Percentiles rank a stretch among this genome's conserved stretches.
These are phyloP conservation scores for Drosophila maculinotata DNA, from an alignment of 2,888 invertebrate genomes.

Conservation along the genomic window DNA sequence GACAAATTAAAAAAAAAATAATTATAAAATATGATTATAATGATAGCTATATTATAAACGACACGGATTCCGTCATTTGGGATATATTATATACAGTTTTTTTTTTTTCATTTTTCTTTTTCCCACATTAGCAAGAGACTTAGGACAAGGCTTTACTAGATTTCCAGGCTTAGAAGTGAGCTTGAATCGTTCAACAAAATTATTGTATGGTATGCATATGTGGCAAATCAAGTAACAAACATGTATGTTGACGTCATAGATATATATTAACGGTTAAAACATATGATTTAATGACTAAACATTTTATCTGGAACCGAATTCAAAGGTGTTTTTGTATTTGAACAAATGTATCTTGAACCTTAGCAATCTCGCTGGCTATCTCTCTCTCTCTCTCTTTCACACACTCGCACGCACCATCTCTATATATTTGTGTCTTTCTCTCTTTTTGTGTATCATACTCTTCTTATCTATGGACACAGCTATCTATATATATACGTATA, in stretches of 20 bases:
- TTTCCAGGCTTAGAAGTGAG: too few relatives aligned
- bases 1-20: not conserved
- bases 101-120: too few relatives aligned
- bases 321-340: not conserved
- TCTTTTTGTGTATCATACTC: constrained; percentile 16
- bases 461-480: constrained; percentile 41
- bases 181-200: too few relatives aligned
- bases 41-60: not conserved
- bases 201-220: too few relatives aligned
- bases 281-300: constrained; percentile 2
- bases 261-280: not conserved
- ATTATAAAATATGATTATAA: constrained; percentile 1
- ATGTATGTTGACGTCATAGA: not conserved
- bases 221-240: too few relatives aligned
- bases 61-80: not conserved
- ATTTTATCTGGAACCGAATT: not conserved
- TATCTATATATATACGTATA: constrained; percentile 3
- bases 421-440: not conserved
- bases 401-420: not conserved
- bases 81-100: not conserved
- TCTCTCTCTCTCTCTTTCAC: not conserved
- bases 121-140: too few relatives aligned
- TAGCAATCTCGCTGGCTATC: not conserved
- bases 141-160: too few relatives aligned
- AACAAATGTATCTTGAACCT: not conserved